Conservation (phyloP, 2,113 vertebrate genomes). For the Potamarius usumacintae region DNA sequence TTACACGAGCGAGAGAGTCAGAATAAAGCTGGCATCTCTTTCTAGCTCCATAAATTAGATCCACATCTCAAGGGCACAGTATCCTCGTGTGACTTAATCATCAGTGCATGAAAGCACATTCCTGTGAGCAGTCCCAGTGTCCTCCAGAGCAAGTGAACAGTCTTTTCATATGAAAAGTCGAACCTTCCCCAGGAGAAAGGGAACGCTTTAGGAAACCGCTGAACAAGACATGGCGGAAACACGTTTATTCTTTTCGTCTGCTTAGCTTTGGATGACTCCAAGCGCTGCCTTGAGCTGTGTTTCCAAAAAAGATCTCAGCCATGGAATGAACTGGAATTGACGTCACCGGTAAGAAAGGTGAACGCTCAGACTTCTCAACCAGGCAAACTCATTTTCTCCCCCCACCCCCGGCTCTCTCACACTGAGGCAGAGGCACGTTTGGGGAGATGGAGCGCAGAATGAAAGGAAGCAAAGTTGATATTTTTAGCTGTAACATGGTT, state of each 20-base stretch:
- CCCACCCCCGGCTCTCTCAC: constrained; percentile 9
- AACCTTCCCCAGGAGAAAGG: not conserved
- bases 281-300: constrained; percentile 44
- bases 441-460: constrained; percentile 49
- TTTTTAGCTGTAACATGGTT: constrained; percentile 40
- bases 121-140: not conserved
- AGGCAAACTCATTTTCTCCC: constrained; percentile 69
- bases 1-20: not conserved
- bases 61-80: not conserved
- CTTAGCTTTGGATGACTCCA: not conserved
- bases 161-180: not conserved
- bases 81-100: not conserved
- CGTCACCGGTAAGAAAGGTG: constrained; percentile 54
- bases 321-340: constrained; percentile 67
- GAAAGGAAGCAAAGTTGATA: constrained; percentile 53
- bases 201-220: not conserved
- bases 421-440: constrained; percentile 49
- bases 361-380: constrained; percentile 65
- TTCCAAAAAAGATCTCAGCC: constrained; percentile 61
- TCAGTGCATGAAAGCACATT: not conserved
- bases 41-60: not conserved
- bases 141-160: not conserved
- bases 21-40: not conserved
- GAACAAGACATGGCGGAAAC: not conserved
- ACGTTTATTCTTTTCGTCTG: not conserved